phyloP scores from a whole-genome alignment of 2,797 vertebrate species.

The Labroides dimidiatus region DNA sequence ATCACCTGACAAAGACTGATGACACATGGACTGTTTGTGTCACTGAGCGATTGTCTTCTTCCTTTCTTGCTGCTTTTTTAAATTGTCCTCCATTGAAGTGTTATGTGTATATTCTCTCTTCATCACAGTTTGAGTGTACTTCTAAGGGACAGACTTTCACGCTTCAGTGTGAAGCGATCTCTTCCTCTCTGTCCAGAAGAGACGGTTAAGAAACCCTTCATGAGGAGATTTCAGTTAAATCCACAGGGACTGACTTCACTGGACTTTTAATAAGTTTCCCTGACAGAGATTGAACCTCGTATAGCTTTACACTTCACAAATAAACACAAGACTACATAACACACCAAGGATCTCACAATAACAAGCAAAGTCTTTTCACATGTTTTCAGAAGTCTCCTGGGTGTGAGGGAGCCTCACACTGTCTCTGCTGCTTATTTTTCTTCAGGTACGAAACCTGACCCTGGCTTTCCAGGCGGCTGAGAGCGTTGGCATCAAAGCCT shows the following conservation, averaged over 20 bases:
- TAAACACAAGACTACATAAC: constrained; percentile 17
- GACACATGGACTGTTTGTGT: too few species aligned
- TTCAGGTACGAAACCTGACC: constrained; percentile 92
- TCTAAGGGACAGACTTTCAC: background rate
- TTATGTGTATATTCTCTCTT: too few species aligned
- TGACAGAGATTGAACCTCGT: background rate
- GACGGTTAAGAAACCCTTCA: background rate
- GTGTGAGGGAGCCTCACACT: constrained; percentile 9
- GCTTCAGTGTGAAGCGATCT: background rate
- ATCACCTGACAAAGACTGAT: too few species aligned
- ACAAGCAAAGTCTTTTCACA: constrained; percentile 18
- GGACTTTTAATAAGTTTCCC: background rate
- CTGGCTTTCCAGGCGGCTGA: constrained; percentile 97
- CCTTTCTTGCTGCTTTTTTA: too few species aligned
- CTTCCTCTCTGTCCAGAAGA: background rate
- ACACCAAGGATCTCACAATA: constrained; percentile 27
- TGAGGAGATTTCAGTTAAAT: background rate
- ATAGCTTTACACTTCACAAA: constrained; percentile 23
- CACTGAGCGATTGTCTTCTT: too few species aligned
- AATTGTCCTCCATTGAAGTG: too few species aligned
- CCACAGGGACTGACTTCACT: background rate
- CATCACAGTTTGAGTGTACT: background rate
- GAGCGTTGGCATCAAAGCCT: constrained; percentile 96
- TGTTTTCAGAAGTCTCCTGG: background rate
- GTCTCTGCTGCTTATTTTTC: constrained; percentile 58